Evolutionary conservation across 2,888 invertebrate species (phyloP), one percentile per base, ranked within the genome.

Genomic region (Metallyticus violacea): DNA sequence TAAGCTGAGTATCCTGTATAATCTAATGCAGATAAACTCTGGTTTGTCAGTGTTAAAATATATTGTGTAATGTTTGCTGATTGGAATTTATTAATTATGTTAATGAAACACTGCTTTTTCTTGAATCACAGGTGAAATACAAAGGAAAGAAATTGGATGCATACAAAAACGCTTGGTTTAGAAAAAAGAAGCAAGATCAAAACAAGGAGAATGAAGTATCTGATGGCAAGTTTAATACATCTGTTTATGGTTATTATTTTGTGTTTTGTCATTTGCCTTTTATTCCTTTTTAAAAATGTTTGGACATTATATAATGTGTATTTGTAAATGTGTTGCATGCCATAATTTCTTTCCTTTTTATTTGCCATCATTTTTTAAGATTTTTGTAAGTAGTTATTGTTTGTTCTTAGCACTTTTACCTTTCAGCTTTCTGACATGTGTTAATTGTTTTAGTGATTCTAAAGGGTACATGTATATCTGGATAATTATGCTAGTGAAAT

Each of bases 111-210:
- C 22, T 62, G 40, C 40, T 62, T 62, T 62, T 22, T 62, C 40
- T 87, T 88, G 5, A 25, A 76, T 7, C 80, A 26, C 87, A 93
- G 92, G 91, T 93, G 5, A 92, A 92, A 90, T 98, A 97, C 90
- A 95, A 95, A 91, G 97, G 97, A 1, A 96, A 96, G 90, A 97
- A 97, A 91, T 92, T 98, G 90, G 98, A 98, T 91, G 95, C 96
- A 5, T 97, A 97, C 90, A 98, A 98, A 92, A 96, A 96, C 88
- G 94, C 95, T 86, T 98, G 97, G 94, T 94, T 97, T 89, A 94
- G 96, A 86, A 96, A 95, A 90, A 92, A 91, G 88, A 92, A 92
- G 88, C 91, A 92, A 88, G 91, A 92, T 87, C 90, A 90, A 87
- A 87, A 91, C 86, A 90, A 90, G 88, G 89, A 88, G 80, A 88